A percentile compares a stretch with the other conserved stretches of the same genome.
Conservation (phyloP, 2,113 vertebrate genomes). For the Pteruthius melanotis region DNA sequence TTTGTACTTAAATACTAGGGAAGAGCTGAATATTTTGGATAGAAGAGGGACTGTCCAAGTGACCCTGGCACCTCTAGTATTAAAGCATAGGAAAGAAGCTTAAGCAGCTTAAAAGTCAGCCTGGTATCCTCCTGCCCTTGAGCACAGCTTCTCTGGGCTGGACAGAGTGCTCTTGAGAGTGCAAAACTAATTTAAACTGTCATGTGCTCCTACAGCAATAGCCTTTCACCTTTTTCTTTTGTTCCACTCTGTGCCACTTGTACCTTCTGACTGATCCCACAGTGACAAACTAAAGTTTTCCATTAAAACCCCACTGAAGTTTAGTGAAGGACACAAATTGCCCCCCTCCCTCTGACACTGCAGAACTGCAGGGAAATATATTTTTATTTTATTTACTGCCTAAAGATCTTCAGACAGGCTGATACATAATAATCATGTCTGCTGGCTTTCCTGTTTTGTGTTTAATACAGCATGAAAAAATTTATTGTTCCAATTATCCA, state of each 20-base stretch:
- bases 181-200: background rate
- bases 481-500: background rate
- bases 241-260: background rate
- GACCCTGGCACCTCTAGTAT: background rate
- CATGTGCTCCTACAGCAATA: background rate
- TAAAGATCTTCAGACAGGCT: background rate
- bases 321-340: background rate
- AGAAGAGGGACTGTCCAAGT: background rate
- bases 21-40: background rate
- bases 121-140: background rate
- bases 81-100: background rate
- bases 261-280: background rate
- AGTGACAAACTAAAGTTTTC: background rate
- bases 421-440: background rate
- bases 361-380: background rate
- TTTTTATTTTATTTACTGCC: background rate
- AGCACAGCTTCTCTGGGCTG: background rate
- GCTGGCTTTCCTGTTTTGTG: background rate
- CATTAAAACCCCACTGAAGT: background rate
- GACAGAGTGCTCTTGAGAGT: background rate
- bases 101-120: background rate
- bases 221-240: background rate
- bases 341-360: accelerated
- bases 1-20: background rate
- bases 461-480: background rate